Conservation (phyloP, 2,888 invertebrate species). For the Pseudanteris insignis region DNA sequence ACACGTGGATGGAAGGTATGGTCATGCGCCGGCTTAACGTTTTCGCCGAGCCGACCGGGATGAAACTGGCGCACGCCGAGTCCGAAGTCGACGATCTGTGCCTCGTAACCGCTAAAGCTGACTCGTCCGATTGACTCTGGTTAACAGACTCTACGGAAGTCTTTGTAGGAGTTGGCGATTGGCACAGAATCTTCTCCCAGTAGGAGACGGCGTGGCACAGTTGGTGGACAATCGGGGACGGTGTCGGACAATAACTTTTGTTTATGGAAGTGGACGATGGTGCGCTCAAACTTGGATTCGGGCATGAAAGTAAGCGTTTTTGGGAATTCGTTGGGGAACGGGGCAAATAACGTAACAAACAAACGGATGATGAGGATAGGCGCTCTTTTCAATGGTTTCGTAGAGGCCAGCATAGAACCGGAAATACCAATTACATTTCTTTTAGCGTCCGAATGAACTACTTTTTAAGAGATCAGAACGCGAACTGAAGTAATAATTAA, state of each 20-base stretch:
- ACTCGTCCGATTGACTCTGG: neutral
- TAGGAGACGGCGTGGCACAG: slow-evolving; percentile 65
- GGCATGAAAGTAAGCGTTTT: slow-evolving; percentile 56
- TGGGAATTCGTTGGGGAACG: slow-evolving; percentile 55
- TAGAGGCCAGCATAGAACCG: too few species aligned
- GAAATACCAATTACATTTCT: too few species aligned
- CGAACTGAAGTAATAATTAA: too few species aligned
- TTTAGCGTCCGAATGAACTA: too few species aligned
- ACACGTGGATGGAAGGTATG: slow-evolving; percentile 58
- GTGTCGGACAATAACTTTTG: slow-evolving; percentile 63
- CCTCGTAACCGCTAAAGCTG: neutral
- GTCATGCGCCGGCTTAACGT: slow-evolving; percentile 55
- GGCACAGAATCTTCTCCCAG: slow-evolving; percentile 60
- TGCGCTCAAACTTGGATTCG: slow-evolving; percentile 48
- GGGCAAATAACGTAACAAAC: slow-evolving; percentile 53
- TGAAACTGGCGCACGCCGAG: slow-evolving; percentile 29
- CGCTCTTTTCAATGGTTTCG: too few species aligned
- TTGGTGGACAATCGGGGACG: slow-evolving; percentile 69
- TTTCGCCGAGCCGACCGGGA: slow-evolving; percentile 19
- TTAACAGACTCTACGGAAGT: slow-evolving; percentile 29
- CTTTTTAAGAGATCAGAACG: too few species aligned
- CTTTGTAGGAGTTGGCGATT: slow-evolving; percentile 47
- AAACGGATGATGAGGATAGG: slow-evolving; percentile 46
- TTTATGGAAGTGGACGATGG: slow-evolving; percentile 43
- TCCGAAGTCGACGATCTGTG: slow-evolving; percentile 15